Base-by-base conservation (phyloP, 2,888 invertebrate genomes). In the Drosophila rellima region DNA sequence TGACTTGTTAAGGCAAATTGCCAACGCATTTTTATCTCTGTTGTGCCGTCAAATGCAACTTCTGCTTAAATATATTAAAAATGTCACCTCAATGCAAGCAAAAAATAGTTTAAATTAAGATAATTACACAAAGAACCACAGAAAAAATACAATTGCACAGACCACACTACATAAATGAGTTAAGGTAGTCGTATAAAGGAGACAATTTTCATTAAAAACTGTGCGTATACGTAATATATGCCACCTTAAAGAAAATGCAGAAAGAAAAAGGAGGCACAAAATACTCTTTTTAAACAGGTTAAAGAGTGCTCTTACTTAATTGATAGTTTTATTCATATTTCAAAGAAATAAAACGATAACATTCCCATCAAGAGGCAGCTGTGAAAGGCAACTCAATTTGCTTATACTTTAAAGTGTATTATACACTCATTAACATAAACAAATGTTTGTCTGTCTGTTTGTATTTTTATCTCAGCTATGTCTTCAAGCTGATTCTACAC, bases 1-100 rank as follows among this genome's bases (percentile, higher is more conserved):
- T 42, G 39, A 60, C 42, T 65, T 65, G 69, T 65, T 56, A 55
- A 57, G 20, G 40, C 63, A 74, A 72, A 70, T 78, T 68, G 74
- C 37, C 52, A 10, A 10, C 15, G 13, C 18, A 15, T 18, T 51
- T 26, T 47, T 60, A 56, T 64, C 61, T 31, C 42, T 33, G 31
- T 23, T 56, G 40, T 60, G 37, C 31, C 11, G 35, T 39, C 44
- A 63, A 40, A 13, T 65, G 63, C 74, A 75, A 66, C 56, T 48
- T 42, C 44, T 64, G 61, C 59, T 47, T 57, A 31, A 50, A 57
- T 40, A 33, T 70, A 55, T 69, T 57, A 54, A 71, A 69, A 65
- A 48, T 78, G 70, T 76, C 80, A 62, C 67, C 72, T 45, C 48
- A 59, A 50, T 51, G 57, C 57, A 26, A 23, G 15, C 13, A 48